Percentiles rank a stretch among this genome's conserved stretches.
phyloP scores from a whole-genome alignment of 2,797 vertebrate species.

The Falco rusticolus region DNA sequence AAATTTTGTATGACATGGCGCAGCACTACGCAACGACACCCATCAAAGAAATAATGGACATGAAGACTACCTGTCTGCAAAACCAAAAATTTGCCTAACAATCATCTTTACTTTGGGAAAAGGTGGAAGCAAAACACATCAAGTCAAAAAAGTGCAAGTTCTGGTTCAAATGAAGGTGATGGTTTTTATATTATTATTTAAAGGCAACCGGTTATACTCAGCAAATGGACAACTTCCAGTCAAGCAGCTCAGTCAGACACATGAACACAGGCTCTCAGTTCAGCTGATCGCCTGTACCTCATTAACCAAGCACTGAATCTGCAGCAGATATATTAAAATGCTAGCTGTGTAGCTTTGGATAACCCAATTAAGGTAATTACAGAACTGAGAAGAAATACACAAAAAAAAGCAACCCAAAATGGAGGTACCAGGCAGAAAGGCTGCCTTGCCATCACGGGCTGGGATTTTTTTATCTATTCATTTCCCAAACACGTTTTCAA shows the following conservation, averaged over 20 bases:
- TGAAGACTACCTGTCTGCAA: background rate
- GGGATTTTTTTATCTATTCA: background rate
- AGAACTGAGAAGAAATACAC: background rate
- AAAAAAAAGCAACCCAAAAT: background rate
- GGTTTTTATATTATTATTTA: background rate
- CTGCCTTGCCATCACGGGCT: background rate
- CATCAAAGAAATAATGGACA: background rate
- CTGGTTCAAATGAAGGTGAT: background rate
- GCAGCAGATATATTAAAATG: background rate
- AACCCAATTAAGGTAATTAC: background rate
- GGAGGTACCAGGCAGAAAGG: background rate
- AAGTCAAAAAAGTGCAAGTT: background rate
- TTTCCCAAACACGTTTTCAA: conserved; percentile 6
- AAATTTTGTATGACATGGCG: fast-evolving
- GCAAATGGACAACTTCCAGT: background rate
- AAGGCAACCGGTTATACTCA: background rate
- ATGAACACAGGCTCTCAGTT: background rate
- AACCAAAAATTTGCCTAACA: background rate
- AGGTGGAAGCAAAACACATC: background rate
- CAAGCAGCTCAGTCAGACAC: background rate
- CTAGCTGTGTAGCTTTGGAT: background rate
- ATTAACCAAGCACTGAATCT: background rate
- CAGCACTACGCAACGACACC: fast-evolving
- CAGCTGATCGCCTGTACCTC: background rate
- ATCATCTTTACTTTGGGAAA: background rate